phyloP scores from a whole-genome alignment of 2,113 vertebrate species.

The Vimba vimba region DNA sequence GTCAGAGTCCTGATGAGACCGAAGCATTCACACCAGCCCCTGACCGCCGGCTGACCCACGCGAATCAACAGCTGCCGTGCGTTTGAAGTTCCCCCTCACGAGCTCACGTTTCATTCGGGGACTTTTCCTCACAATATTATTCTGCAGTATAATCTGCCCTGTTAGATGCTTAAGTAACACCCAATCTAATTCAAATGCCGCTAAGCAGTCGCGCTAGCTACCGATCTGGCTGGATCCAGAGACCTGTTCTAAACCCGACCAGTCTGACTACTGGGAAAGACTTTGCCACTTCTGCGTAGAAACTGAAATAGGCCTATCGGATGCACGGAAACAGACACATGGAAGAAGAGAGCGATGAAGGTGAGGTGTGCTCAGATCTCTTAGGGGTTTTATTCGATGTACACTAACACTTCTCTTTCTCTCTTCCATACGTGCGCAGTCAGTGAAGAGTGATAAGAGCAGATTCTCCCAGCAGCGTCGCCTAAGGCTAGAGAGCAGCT shows the following conservation, averaged over 20 bases:
- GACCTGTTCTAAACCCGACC: conserved; percentile 20
- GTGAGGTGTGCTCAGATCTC: conserved; percentile 36
- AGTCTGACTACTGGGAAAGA: conserved; percentile 44
- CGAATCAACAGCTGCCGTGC: conserved; percentile 75
- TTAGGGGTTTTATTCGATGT: conserved; percentile 29
- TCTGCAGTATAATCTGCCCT: conserved; percentile 57
- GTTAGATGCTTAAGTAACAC: conserved; percentile 53
- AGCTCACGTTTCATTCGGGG: conserved; percentile 77
- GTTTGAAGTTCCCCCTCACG: conserved; percentile 74
- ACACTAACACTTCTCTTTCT: conserved; percentile 41
- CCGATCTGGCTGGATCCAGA: conserved; percentile 25
- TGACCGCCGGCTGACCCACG: conserved; percentile 75
- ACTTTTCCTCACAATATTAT: conserved; percentile 71
- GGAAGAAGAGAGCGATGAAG: conserved; percentile 21
- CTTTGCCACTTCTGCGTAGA: conserved; percentile 23
- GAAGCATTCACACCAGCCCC: conserved; percentile 69
- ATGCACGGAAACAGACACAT: conserved; percentile 20
- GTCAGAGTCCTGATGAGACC: conserved; percentile 56
- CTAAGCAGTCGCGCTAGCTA: conserved; percentile 24
- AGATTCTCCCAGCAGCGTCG: conserved; percentile 63
- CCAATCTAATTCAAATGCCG: conserved; percentile 40
- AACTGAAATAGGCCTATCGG: conserved; percentile 30
- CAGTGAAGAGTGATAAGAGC: conserved; percentile 73
- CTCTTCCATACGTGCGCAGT: conserved; percentile 63
- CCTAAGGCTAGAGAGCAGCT: conserved; percentile 74